Evolutionary conservation across 2,888 invertebrate species (phyloP), one percentile per base, ranked within the genome.

Genomic region (Petrolisthes cinctipes): DNA sequence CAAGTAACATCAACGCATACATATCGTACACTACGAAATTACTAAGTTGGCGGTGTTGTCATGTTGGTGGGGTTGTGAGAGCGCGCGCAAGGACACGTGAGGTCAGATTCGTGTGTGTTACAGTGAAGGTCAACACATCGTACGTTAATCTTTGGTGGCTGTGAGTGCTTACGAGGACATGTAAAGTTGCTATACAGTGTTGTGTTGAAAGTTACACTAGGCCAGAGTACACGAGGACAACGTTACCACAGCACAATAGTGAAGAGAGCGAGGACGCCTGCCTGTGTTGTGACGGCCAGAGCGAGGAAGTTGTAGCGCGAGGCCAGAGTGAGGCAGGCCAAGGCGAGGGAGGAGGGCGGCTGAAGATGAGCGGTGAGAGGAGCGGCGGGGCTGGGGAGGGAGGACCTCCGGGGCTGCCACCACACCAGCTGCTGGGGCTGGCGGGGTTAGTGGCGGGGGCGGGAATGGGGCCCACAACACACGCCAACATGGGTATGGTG

Each of bases 371-470:
- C 84, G 75, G 73, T n/a, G 87, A 88, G 68, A 83, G 87, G 61
- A 83, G 79, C n/a, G 80, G 84, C 71, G 82, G 84, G 81, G 88
- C 82, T 11, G 80, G 84, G 61, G 88, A 85, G 78, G n/a, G 57
- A 14, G 82, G 37, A 7, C 78, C 78, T 5, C 1, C 54, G 23
- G 78, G 78, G 56, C 85, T 88, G 68, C 88, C 85, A 56, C 82
- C 88, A 14, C 88, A 88, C 79, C 87, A 88, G 87, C 87, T 88
- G 81, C 57, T 89, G 71, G 86, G 89, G 23, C 85, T 89, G 68
- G 89, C 89, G 14, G 89, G 89, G 5, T 71, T 89, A n/a, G 86
- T 89, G 76, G 89, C 89, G 23, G 89, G 86, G 76, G 89, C 89
- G 75, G 89, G 89, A 37, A 89, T 88, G 87, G 83, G 75, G 53